These are phyloP conservation scores for Platerodrilus igneus DNA, from an alignment of 2,888 invertebrate genomes.

Conservation along the genomic window DNA sequence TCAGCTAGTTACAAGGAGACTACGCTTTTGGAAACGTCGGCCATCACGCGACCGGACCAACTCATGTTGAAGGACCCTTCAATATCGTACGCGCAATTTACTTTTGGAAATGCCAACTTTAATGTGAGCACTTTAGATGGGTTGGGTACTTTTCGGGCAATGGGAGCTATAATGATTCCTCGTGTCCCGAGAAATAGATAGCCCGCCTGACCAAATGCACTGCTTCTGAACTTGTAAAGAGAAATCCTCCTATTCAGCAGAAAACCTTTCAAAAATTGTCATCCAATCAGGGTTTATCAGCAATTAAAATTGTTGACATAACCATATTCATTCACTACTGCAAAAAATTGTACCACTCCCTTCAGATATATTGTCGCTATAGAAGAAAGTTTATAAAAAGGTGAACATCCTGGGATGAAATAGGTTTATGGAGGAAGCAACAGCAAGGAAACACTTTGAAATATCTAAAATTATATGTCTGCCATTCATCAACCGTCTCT, in stretches of 20 bases:
- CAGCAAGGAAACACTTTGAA: slow-evolving; percentile 2
- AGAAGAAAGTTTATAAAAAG: background rate
- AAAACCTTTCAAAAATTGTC: too few relatives aligned
- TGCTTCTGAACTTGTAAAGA: too few relatives aligned
- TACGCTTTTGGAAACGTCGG: slow-evolving; percentile 6
- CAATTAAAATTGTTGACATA: too few relatives aligned
- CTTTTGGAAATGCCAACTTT: slow-evolving; percentile 25
- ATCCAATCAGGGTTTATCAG: too few relatives aligned
- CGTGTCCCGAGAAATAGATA: too few relatives aligned
- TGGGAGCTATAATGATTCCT: too few relatives aligned
- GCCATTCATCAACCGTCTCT: slow-evolving; percentile 3
- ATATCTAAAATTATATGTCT: slow-evolving; percentile 9
- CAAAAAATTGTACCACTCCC: background rate
- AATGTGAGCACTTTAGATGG: slow-evolving; percentile 21
- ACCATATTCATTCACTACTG: too few relatives aligned
- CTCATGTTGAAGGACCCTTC: background rate
- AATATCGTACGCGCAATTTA: slow-evolving; percentile 16
- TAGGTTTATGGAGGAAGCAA: slow-evolving; percentile 8
- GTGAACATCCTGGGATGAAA: slow-evolving; percentile 17
- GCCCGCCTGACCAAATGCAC: too few relatives aligned
- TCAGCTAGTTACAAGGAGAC: too few relatives aligned
- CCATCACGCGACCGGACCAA: slow-evolving; percentile 5
- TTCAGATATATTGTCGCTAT: slow-evolving; percentile 4
- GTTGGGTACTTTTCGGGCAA: too few relatives aligned
- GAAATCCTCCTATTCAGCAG: too few relatives aligned